A percentile compares a stretch with the other conserved stretches of the same genome.
These are phyloP conservation scores for Pseudorhiza aurosa DNA, from an alignment of 30 jellyfish, hydroid and myxozoan species.

Conservation along the genomic window DNA sequence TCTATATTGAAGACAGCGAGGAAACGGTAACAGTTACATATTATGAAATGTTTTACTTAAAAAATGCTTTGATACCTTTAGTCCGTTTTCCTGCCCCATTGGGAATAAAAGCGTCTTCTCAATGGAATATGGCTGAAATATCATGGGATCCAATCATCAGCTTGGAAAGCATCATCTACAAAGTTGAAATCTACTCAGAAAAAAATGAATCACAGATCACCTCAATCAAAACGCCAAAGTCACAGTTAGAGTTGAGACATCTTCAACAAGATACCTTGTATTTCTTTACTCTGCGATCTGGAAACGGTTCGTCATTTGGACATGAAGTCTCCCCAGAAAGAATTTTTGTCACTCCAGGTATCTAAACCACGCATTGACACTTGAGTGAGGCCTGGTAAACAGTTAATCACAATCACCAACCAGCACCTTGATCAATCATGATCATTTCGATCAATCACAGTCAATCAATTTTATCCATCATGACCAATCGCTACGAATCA, in stretches of 20 bases:
- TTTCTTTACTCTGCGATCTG: conserved; percentile 16
- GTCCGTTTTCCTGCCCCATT: conserved; percentile 42
- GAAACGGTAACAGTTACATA: no score
- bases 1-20: no score
- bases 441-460: no score
- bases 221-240: background rate
- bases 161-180: conserved; percentile 3
- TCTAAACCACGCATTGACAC: no score
- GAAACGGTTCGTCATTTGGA: conserved; percentile 37
- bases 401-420: no score
- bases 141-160: conserved; percentile 17
- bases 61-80: no score
- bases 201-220: background rate
- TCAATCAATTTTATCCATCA: no score
- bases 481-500: no score
- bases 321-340: background rate
- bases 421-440: no score
- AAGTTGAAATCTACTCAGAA: background rate
- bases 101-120: background rate
- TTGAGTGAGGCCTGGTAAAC: no score
- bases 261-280: conserved; percentile 18
- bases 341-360: conserved; percentile 35
- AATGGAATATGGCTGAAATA: conserved; percentile 21
- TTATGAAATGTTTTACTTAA: no score
- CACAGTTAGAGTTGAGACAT: background rate